Evolutionary conservation across 2,888 invertebrate genomes (phyloP), one percentile per base, ranked within the genome.

Genomic region (Scaptomyza parva): DNA sequence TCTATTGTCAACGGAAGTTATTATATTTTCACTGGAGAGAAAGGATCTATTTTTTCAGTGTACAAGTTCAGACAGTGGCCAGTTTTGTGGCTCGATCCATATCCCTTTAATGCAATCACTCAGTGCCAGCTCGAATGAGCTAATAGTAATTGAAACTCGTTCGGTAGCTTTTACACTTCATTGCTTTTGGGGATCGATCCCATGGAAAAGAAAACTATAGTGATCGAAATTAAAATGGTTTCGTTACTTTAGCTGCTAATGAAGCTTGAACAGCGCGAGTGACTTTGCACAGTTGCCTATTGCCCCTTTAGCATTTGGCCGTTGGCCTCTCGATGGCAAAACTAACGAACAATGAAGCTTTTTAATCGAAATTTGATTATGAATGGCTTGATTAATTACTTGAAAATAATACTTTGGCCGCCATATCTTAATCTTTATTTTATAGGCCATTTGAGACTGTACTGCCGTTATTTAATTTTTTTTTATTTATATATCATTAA

Each of bases 261-360:
- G 88, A 87, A 86, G 86, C 88, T 77, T 77, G 76, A 83, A 85
- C 88, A 83, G 88, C 88, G 83, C 88, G 88, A 86, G 77, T 88
- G 88, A 84, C 84, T 80, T 75, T 44, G 74, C 73, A 78, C 76
- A 67, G 70, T 68, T 67, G 71, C 37, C 39, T 14, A 17, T 33
- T 41, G 22, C 12, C 20, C 30, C 28, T 20, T 39, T 30, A 14
- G 8, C 45, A 22, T 14, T 50, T 53, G 70, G 70, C 62, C 68
- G 28, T 57, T 64, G 43, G 50, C 57, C 63, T 66, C 72, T 61
- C 35, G 76, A 65, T 68, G 58, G 44, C 59, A 58, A 51, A 54
- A 55, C 63, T 76, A 60, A 65, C 72, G 63, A 68, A 67, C 71
- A 76, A 86, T 83, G 74, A 80, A 88, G 73, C 87, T 73, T 84